phyloP scores from a whole-genome alignment of 2,113 vertebrate genomes.

The Antigone vipio region DNA sequence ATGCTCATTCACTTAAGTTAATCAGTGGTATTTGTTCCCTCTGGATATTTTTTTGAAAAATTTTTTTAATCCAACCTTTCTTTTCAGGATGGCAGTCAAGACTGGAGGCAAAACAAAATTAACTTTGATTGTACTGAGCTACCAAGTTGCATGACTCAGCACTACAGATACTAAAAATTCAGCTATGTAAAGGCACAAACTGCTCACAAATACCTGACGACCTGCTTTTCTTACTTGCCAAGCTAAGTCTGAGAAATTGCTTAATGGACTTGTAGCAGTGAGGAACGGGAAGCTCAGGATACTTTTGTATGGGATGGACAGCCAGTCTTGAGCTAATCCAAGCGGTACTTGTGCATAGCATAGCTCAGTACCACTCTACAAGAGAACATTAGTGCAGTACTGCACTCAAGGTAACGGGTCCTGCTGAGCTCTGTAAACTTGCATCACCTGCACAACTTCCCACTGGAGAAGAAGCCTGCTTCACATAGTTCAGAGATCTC shows the following conservation, averaged over 20 bases:
- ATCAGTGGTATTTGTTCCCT: slow-evolving; percentile 8
- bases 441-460: background rate
- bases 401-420: background rate
- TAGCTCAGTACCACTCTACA: background rate
- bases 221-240: background rate
- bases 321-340: background rate
- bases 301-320: background rate
- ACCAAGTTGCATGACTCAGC: background rate
- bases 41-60: background rate
- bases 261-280: background rate
- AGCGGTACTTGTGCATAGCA: background rate
- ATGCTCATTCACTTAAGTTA: slow-evolving; percentile 26
- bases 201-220: background rate
- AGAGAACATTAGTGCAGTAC: background rate
- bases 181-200: background rate
- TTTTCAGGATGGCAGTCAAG: background rate
- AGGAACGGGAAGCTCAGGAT: background rate
- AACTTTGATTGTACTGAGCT: background rate
- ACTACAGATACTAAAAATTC: background rate
- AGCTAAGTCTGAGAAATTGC: background rate
- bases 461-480: background rate
- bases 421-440: background rate
- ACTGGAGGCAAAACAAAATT: slow-evolving; percentile 32
- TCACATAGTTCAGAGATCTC: background rate
- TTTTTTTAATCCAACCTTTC: slow-evolving; percentile 1